A percentile compares a stretch with the other conserved stretches of the same genome.
Conservation (phyloP, 1,140 invertebrate genomes). For the Bradynema listronoti region DNA sequence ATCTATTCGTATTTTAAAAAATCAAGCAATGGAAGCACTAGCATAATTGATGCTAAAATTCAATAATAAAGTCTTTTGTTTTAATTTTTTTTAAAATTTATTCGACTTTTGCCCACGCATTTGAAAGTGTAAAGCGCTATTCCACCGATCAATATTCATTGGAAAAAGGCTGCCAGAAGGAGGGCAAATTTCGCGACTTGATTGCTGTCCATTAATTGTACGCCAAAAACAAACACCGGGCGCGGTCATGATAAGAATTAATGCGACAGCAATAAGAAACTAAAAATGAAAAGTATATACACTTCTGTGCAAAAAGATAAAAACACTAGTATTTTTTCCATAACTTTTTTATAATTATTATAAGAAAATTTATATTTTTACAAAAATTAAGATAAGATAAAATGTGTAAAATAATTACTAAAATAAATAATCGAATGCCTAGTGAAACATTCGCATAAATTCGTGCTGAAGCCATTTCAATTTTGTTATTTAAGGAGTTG, state of each 20-base stretch:
- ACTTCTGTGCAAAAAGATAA: background rate
- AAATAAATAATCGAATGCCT: constrained; percentile 48
- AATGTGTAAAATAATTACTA: constrained; percentile 36
- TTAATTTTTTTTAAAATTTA: too few relatives aligned
- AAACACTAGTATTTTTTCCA: background rate
- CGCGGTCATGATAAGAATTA: constrained; percentile 55
- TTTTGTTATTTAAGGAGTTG: constrained; percentile 9
- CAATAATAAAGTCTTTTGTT: too few relatives aligned
- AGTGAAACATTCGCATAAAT: constrained; percentile 45
- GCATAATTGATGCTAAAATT: background rate
- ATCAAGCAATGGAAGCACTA: constrained; percentile 2
- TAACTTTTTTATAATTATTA: background rate
- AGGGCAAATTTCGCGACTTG: constrained; percentile 55
- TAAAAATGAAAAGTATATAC: constrained; percentile 18
- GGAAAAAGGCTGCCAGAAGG: constrained; percentile 52
- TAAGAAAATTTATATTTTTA: background rate
- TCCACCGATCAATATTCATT: constrained; percentile 58
- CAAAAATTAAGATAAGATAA: constrained; percentile 2
- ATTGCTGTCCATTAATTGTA: constrained; percentile 53
- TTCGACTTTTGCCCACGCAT: constrained; percentile 49
- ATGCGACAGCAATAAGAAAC: constrained; percentile 45
- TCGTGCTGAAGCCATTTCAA: constrained; percentile 20
- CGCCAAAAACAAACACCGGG: constrained; percentile 57
- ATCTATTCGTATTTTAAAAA: constrained; percentile 4
- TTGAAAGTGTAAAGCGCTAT: constrained; percentile 56